phyloP scores from a whole-genome alignment of 1,140 invertebrate genomes.

The Cyphomyrmex costatus region DNA sequence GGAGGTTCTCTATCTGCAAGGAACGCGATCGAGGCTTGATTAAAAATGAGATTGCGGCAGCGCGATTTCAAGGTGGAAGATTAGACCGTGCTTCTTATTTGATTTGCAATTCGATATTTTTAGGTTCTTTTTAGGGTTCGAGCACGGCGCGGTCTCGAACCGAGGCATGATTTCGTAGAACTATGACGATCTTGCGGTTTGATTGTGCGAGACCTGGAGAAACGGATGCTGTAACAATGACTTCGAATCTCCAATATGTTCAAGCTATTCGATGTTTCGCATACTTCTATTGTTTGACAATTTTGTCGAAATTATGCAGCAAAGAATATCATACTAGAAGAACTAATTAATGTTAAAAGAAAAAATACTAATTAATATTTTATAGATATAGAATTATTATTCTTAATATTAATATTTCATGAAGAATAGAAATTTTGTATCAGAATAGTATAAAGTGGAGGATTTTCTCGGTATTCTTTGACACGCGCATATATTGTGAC shows the following conservation, averaged over 20 bases:
- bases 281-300: not conserved
- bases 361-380: not conserved
- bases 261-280: not conserved
- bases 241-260: not conserved
- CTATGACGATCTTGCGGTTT: conserved; percentile 62
- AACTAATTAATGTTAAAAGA: not conserved
- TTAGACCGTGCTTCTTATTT: conserved; percentile 79
- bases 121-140: conserved; percentile 49
- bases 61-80: conserved; percentile 79
- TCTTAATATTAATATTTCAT: not conserved
- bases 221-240: conserved; percentile 12
- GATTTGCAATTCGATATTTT: conserved; percentile 80
- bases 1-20: conserved; percentile 65
- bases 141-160: conserved; percentile 10
- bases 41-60: conserved; percentile 82
- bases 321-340: not conserved
- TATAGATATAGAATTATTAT: no score
- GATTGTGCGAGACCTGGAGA: conserved; percentile 18
- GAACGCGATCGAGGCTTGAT: conserved; percentile 78
- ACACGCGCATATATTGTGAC: conserved; percentile 66
- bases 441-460: not conserved
- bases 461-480: conserved; percentile 1
- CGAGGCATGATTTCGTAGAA: conserved; percentile 51
- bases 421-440: not conserved
- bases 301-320: not conserved